Evolutionary conservation across 2,888 invertebrate species (phyloP).

Genomic region (Eupithecia pulchellata): DNA sequence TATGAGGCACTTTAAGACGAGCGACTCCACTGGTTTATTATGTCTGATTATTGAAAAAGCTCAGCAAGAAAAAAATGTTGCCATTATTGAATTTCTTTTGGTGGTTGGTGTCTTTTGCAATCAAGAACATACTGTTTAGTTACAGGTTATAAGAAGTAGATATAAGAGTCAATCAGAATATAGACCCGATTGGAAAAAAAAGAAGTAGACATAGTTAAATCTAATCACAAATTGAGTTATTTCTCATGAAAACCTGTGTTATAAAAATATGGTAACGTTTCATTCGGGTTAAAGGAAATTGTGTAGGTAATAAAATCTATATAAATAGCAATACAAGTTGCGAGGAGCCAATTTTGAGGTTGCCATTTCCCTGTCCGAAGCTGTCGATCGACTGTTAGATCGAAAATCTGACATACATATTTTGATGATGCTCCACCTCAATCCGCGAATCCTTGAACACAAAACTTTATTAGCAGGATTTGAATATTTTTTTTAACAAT

Average conservation of each 20-base stretch:
- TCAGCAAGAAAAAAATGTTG: not conserved
- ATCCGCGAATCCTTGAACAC: too few relatives aligned
- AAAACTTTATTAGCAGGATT: too few relatives aligned
- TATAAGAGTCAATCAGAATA: too few relatives aligned
- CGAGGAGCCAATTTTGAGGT: not conserved
- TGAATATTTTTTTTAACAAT: too few relatives aligned
- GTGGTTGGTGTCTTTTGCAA: not conserved
- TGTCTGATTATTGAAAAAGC: not conserved
- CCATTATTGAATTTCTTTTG: not conserved
- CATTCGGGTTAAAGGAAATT: not conserved
- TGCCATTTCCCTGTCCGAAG: not conserved
- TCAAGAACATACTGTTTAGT: not conserved
- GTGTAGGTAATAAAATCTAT: not conserved
- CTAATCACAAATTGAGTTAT: not conserved
- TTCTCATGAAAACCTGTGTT: not conserved
- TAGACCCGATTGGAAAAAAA: too few relatives aligned
- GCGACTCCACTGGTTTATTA: not conserved
- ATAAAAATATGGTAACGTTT: not conserved
- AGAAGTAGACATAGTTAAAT: too few relatives aligned
- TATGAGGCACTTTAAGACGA: constrained; percentile 14
- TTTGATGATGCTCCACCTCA: not conserved
- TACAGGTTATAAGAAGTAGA: too few relatives aligned
- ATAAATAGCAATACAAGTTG: not conserved
- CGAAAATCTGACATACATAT: not conserved
- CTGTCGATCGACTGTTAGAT: too few relatives aligned